phyloP scores from a whole-genome alignment of 2,888 invertebrate genomes.

The Mimas tiliae region DNA sequence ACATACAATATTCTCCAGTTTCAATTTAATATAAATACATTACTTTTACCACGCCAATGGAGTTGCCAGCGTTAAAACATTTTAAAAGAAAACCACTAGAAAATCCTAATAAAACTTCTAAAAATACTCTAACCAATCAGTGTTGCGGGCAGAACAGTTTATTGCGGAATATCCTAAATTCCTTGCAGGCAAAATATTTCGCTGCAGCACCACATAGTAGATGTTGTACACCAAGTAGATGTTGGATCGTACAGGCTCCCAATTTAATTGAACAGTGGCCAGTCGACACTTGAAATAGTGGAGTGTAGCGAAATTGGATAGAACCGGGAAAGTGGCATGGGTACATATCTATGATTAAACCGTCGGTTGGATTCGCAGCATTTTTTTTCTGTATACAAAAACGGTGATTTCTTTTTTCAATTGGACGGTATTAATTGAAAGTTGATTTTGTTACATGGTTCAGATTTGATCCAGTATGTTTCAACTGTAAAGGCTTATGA shows the following conservation, averaged over 20 bases:
- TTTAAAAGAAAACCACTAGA: neutral
- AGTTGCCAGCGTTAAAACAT: neutral
- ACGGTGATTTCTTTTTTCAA: conserved; percentile 13
- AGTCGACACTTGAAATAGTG: conserved; percentile 34
- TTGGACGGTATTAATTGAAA: neutral
- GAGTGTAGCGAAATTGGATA: conserved; percentile 39
- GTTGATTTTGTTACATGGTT: neutral
- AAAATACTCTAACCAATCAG: conserved; percentile 6
- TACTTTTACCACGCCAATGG: too few species aligned
- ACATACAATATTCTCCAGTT: too few species aligned
- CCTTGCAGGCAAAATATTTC: conserved; percentile 26
- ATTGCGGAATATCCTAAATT: conserved; percentile 10
- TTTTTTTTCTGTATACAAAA: conserved; percentile 25
- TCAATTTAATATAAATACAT: too few species aligned
- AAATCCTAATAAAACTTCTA: neutral
- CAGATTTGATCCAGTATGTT: neutral
- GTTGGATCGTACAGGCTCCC: conserved; percentile 24
- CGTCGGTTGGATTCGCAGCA: conserved; percentile 32
- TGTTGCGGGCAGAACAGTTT: neutral
- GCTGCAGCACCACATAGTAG: conserved; percentile 4
- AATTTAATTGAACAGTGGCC: conserved; percentile 39
- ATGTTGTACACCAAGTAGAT: conserved; percentile 25
- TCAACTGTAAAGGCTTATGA: neutral
- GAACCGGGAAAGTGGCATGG: conserved; percentile 33
- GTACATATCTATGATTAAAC: conserved; percentile 33